Evolutionary conservation across 2,888 invertebrate genomes (phyloP), one percentile per base, ranked within the genome.

Genomic region (Ecliptopera silaceata): DNA sequence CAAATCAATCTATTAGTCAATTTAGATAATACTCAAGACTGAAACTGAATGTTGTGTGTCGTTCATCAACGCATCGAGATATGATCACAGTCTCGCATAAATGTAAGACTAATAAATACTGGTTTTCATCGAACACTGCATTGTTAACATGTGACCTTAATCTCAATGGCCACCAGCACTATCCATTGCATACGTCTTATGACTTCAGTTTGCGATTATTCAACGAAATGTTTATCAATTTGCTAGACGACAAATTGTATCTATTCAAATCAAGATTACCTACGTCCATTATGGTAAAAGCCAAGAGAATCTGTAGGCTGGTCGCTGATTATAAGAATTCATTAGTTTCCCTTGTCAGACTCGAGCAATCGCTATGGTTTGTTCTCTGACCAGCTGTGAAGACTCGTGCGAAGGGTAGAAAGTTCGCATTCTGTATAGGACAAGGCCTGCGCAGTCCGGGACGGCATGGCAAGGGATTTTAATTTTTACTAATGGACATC

Each of bases 1-100:
- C 68, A 71, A 72, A 77, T 82, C 79, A 78, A 80, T 79, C 71
- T 71, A 79, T 80, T 82, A 81, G 88, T 88, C 88, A 87, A 88
- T 88, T 88, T 87, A 87, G 79, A 72, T 68, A 74, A 80, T 81
- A 82, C 75, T 82, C 74, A 89, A 89, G 89, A 89, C 89, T 88
- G 88, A 88, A 80, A 68, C 75, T 83, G 82, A 69, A 76, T 80
- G 80, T 80, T 77, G 80, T 79, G 76, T 72, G 72, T 69, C 66
- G 55, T 51, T 49, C 54, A 48, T 56, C 52, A 45, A 15, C 32
- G 62, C 59, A 15, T 15, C 22, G 36, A 36, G 38, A 51, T 13
- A 36, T 39, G 52, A 46, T 50, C 64, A 57, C 55, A 38, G 32
- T 32, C 31, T 13, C 15, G 15, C 1, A 36, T 15, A 36, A 36